Base-by-base conservation (phyloP, 1,140 invertebrate species). In the Streblospio benedicti region DNA sequence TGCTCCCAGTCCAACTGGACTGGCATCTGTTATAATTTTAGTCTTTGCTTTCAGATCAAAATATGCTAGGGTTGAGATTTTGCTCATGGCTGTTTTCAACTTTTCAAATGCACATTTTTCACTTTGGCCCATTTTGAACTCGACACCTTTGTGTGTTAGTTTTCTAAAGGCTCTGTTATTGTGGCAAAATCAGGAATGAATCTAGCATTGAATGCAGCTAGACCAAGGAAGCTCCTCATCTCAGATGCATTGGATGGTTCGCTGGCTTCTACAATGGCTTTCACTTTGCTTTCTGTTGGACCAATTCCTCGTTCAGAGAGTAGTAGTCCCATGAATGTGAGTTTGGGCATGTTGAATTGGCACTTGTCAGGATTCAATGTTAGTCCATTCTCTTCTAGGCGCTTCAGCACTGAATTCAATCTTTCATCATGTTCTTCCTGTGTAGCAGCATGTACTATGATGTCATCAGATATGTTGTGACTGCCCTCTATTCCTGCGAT, bases 161-260 rank as follows among this genome's bases (percentile, higher is more conserved):
- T 57, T 51, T n/a, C n/a, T 16, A 57, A 28, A 4, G 27, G 27
- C 12, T n/a, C 6, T 12, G 52, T 27, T 9, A 57, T 59, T 3
- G 57, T 57, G 18, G 57, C 52, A 55, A 56, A 59, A 16, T 31
- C 53, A 20, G 49, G 23, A 9, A 59, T 55, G n/a, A 59, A 59
- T 28, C 43, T 59, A 2, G 47, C 18, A n/a, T 23, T 31, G 57
- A 59, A 59, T 4, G 25, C 20, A 31, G 57, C 47, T 28, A 57
- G 28, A 33, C 57, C 57, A 4, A 59, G 27, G 27, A 59, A 59
- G n/a, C 57, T 59, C 27, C 57, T 59, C 20, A 59, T 51, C n/a
- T 59, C 49, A 57, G 20, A 9, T 28, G 50, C 20, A 16, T 59
- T 55, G 30, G 20, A 57, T 30, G 54, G 57, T 9, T 14, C n/a